A percentile compares a stretch with the other conserved stretches of the same genome.
Evolutionary conservation across 2,797 vertebrate genomes (phyloP).

Genomic region (Brotula barbata): DNA sequence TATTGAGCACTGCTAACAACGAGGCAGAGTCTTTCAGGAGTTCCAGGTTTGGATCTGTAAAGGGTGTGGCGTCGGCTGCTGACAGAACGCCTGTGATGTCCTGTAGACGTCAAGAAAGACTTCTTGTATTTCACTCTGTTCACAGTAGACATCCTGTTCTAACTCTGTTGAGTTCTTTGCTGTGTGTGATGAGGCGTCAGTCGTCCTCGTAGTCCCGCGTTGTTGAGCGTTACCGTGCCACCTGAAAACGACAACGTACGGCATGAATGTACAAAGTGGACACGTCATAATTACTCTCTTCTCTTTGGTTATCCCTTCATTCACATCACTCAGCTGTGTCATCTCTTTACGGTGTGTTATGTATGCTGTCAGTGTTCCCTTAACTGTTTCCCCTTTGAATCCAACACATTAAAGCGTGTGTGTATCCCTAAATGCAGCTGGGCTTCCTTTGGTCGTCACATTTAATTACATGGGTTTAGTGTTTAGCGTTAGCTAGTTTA

Average conservation of each 20-base stretch:
- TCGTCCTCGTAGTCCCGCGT: constrained; percentile 47
- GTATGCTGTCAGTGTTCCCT: constrained; percentile 11
- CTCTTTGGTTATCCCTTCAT: constrained; percentile 25
- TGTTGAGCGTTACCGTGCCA: constrained; percentile 65
- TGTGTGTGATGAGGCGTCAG: constrained; percentile 39
- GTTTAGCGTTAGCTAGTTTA: constrained; percentile 52
- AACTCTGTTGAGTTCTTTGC: constrained; percentile 56
- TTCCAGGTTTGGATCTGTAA: constrained; percentile 37
- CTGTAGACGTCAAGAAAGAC: constrained; percentile 52
- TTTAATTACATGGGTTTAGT: constrained; percentile 70
- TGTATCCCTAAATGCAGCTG: constrained; percentile 42
- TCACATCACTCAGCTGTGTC: constrained; percentile 12
- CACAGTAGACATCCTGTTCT: constrained; percentile 61
- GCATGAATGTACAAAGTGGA: background rate
- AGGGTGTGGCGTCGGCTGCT: constrained; percentile 35
- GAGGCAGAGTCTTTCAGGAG: constrained; percentile 33
- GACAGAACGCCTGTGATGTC: constrained; percentile 49
- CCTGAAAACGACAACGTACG: constrained; percentile 62
- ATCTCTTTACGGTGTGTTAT: constrained; percentile 24
- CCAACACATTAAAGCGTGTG: constrained; percentile 42
- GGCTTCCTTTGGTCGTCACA: constrained; percentile 63
- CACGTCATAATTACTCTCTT: background rate
- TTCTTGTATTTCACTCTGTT: constrained; percentile 46
- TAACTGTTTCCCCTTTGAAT: constrained; percentile 36
- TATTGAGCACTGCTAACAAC: constrained; percentile 58